phyloP scores from a whole-genome alignment of 2,113 vertebrate species.

The Glaucidium brasilianum region DNA sequence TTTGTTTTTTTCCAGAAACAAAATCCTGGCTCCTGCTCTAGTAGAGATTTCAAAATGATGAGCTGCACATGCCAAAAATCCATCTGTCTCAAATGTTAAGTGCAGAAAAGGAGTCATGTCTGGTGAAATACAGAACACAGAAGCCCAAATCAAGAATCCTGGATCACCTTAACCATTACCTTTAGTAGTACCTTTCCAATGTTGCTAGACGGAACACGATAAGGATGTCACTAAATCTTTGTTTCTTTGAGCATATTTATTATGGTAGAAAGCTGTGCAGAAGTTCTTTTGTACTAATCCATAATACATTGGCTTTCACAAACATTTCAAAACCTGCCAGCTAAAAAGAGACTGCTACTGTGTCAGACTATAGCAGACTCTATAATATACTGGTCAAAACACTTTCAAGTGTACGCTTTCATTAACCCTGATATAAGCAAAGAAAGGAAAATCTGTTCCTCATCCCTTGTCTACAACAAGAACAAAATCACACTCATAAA shows the following conservation, averaged over 20 bases:
- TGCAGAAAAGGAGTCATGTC: background rate
- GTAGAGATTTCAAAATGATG: background rate
- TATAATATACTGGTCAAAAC: background rate
- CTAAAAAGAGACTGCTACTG: background rate
- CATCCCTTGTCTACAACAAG: background rate
- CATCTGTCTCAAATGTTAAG: background rate
- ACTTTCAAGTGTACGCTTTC: background rate
- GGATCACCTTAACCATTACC: background rate
- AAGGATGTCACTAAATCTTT: background rate
- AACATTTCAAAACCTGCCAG: background rate
- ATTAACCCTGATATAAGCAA: background rate
- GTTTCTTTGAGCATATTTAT: background rate
- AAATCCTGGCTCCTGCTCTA: background rate
- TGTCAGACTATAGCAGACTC: background rate
- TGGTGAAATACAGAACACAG: background rate
- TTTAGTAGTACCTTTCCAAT: background rate
- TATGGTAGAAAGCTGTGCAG: background rate
- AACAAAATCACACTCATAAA: background rate
- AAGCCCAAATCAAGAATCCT: background rate
- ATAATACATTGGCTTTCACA: background rate
- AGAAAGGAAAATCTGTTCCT: conserved; percentile 1
- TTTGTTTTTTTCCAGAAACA: background rate
- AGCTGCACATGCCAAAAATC: background rate
- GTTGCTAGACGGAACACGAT: background rate
- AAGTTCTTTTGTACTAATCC: background rate